A percentile compares a stretch with the other conserved stretches of the same genome.
Evolutionary conservation across 2,113 vertebrate species (phyloP).

Genomic region (Chauna torquata): DNA sequence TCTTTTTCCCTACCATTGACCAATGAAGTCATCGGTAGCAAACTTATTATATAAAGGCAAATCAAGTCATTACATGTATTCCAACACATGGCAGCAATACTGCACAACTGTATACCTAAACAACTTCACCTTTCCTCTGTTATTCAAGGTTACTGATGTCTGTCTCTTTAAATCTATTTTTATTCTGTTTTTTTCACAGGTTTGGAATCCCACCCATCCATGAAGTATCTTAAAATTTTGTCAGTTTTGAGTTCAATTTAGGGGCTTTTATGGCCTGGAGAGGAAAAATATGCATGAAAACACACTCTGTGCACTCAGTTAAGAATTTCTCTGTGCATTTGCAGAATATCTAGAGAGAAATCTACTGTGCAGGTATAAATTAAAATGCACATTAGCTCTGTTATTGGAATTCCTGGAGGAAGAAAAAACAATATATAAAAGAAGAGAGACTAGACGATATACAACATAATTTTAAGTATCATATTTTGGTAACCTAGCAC

Average conservation of each 20-base stretch:
- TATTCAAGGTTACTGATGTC: not conserved
- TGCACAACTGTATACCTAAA: not conserved
- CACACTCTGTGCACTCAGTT: not conserved
- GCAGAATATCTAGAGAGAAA: not conserved
- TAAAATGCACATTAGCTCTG: not conserved
- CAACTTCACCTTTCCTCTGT: not conserved
- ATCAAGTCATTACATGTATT: not conserved
- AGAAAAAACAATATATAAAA: not conserved
- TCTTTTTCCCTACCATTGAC: not conserved
- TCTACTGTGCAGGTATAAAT: not conserved
- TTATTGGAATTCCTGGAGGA: not conserved
- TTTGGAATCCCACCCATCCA: not conserved
- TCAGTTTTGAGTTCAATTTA: not conserved
- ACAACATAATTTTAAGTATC: not conserved
- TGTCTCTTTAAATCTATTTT: not conserved
- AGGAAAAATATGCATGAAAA: not conserved
- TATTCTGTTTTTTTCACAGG: not conserved
- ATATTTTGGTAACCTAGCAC: not conserved
- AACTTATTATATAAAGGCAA: not conserved
- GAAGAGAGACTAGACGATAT: not conserved
- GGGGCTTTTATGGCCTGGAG: not conserved
- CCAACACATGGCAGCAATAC: not conserved
- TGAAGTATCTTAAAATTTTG: not conserved
- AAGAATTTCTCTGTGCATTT: not conserved
- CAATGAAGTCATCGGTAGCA: not conserved